phyloP scores from a whole-genome alignment of 2,888 invertebrate genomes.

The Cremastinae sp. region DNA sequence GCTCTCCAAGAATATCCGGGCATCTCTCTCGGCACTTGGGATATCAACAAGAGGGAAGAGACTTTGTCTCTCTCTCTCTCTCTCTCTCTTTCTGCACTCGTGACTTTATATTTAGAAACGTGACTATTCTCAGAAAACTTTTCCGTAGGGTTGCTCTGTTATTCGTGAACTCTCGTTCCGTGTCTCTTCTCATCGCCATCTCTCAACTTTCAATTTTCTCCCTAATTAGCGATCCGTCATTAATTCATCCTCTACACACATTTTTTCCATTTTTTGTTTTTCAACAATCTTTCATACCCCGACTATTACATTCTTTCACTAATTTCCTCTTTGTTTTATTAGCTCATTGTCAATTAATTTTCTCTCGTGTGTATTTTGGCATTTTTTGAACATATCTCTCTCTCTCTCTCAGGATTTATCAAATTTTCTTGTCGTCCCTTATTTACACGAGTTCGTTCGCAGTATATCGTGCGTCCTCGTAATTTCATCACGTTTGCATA shows the following conservation, averaged over 20 bases:
- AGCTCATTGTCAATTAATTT: too few relatives aligned
- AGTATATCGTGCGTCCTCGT: neutral
- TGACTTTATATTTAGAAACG: slow-evolving; percentile 55
- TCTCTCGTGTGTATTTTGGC: too few relatives aligned
- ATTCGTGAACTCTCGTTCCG: slow-evolving; percentile 7
- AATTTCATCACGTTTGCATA: neutral
- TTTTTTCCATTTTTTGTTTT: too few relatives aligned
- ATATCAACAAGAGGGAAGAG: neutral
- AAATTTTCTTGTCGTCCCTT: neutral
- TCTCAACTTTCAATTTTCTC: too few relatives aligned
- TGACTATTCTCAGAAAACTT: slow-evolving; percentile 35
- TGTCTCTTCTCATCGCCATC: neutral
- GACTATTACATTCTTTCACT: too few relatives aligned
- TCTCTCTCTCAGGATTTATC: neutral
- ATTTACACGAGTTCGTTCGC: neutral
- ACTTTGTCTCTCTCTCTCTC: slow-evolving; percentile 47
- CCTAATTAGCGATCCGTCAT: too few relatives aligned
- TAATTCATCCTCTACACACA: too few relatives aligned
- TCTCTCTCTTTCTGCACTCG: slow-evolving; percentile 32
- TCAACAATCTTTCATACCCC: too few relatives aligned
- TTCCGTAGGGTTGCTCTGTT: slow-evolving; percentile 30
- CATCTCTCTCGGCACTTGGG: too few relatives aligned
- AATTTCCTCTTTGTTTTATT: too few relatives aligned
- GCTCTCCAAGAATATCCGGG: too few relatives aligned
- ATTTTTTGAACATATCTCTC: too few relatives aligned